A percentile compares a stretch with the other conserved stretches of the same genome.
These are phyloP conservation scores for Channa striata DNA, from an alignment of 2,797 vertebrate species.

Conservation along the genomic window DNA sequence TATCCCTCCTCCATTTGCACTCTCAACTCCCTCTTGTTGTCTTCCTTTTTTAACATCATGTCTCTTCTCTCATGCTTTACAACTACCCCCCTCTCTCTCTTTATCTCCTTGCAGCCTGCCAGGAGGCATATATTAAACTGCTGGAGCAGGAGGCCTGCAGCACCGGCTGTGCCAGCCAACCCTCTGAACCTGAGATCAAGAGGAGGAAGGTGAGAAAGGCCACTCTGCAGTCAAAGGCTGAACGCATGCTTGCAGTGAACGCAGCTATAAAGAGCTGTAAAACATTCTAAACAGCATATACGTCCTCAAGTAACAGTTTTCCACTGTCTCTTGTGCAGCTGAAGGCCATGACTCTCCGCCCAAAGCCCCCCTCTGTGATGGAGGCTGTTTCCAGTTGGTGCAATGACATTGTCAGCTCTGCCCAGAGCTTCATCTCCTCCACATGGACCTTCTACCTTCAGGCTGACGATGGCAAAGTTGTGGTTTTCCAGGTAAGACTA, in stretches of 20 bases:
- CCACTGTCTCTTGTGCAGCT: constrained; percentile 72
- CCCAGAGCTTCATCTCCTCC: constrained; percentile 95
- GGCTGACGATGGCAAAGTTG: constrained; percentile 95
- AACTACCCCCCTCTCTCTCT: constrained; percentile 2
- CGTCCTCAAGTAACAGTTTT: not conserved
- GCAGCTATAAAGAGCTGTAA: not conserved
- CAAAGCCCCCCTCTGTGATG: constrained; percentile 86
- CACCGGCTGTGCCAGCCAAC: constrained; percentile 91
- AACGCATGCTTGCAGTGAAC: constrained; percentile 5
- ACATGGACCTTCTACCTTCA: constrained; percentile 99
- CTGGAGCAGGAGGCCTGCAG: constrained; percentile 91
- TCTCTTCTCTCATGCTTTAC: constrained; percentile 27
- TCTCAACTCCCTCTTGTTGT: constrained; percentile 5
- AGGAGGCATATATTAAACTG: constrained; percentile 91
- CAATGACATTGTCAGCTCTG: constrained; percentile 94
- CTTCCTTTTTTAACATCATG: not conserved
- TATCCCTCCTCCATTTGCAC: constrained; percentile 22
- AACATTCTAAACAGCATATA: not conserved
- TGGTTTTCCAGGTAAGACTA: constrained; percentile 94
- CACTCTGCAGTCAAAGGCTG: constrained; percentile 9
- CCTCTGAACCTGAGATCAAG: constrained; percentile 87
- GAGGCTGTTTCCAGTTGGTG: constrained; percentile 93
- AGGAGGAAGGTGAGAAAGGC: constrained; percentile 86
- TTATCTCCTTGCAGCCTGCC: constrained; percentile 84
- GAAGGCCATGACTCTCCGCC: constrained; percentile 82